Evolutionary conservation across 2,888 invertebrate genomes (phyloP).

Genomic region (Caenorhabditis zanzibari): DNA sequence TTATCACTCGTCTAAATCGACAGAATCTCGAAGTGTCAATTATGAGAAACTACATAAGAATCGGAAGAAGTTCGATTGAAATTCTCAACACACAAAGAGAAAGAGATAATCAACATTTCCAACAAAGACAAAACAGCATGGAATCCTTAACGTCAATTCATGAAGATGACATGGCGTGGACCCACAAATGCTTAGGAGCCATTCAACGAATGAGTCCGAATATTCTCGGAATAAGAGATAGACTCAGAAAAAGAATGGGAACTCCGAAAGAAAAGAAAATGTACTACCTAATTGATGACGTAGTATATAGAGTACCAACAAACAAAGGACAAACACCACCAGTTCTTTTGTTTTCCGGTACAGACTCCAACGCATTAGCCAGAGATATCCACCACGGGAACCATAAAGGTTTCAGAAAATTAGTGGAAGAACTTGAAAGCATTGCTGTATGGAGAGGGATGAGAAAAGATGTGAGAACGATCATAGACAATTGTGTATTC

Average conservation of each 20-base stretch:
- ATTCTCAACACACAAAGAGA: too few relatives aligned
- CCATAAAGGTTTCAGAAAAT: not conserved
- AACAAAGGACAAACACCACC: not conserved
- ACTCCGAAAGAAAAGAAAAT: not conserved
- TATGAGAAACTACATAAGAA: too few relatives aligned
- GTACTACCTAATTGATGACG: not conserved
- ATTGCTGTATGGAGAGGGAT: slow-evolving; percentile 15
- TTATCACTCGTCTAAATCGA: not conserved
- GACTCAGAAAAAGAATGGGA: too few relatives aligned
- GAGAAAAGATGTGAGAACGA: not conserved
- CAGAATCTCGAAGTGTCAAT: not conserved
- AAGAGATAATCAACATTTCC: too few relatives aligned
- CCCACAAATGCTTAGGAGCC: not conserved
- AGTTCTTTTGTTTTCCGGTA: not conserved
- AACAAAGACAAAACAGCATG: too few relatives aligned
- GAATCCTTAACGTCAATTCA: too few relatives aligned
- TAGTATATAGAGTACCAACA: not conserved
- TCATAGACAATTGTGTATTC: not conserved
- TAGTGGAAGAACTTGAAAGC: not conserved
- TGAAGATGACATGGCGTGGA: too few relatives aligned
- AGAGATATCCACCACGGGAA: not conserved
- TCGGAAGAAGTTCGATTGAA: too few relatives aligned
- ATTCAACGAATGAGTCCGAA: not conserved
- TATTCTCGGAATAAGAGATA: not conserved
- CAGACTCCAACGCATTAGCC: not conserved